Conservation (phyloP, 1,140 invertebrate species). For the Trypoxylus dichotomus region DNA sequence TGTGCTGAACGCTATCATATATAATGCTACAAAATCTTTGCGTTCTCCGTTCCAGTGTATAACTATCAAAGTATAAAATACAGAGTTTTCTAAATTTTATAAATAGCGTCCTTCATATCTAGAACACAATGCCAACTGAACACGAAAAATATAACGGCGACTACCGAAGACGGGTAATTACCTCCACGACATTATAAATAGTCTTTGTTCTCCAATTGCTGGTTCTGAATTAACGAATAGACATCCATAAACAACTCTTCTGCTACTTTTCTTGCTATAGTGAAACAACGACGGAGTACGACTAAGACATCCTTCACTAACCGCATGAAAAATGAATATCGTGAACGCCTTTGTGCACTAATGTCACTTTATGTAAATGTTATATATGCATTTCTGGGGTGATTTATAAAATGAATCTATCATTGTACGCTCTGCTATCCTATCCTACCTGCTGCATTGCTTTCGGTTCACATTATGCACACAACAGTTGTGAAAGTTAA, state of each 20-base stretch:
- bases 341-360: constrained; percentile 12
- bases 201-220: neutral
- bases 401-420: constrained; percentile 23
- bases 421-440: neutral
- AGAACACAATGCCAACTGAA: too few relatives aligned
- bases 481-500: neutral
- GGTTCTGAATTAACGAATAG: neutral
- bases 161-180: neutral
- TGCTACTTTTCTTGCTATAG: neutral
- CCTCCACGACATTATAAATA: neutral
- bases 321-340: constrained; percentile 12
- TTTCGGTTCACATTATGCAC: neutral
- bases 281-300: neutral
- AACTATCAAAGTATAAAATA: too few relatives aligned
- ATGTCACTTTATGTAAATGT: constrained; percentile 12
- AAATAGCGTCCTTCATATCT: too few relatives aligned
- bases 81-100: too few relatives aligned
- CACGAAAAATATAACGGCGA: neutral
- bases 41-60: too few relatives aligned
- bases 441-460: neutral
- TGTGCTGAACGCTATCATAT: too few relatives aligned
- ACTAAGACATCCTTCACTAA: neutral
- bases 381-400: constrained; percentile 13
- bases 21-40: too few relatives aligned
- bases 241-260: constrained; percentile 5